Evolutionary conservation across 37 sponge, comb jelly and placozoan genomes (phyloP).

Genomic region (Halichondria panicea): DNA sequence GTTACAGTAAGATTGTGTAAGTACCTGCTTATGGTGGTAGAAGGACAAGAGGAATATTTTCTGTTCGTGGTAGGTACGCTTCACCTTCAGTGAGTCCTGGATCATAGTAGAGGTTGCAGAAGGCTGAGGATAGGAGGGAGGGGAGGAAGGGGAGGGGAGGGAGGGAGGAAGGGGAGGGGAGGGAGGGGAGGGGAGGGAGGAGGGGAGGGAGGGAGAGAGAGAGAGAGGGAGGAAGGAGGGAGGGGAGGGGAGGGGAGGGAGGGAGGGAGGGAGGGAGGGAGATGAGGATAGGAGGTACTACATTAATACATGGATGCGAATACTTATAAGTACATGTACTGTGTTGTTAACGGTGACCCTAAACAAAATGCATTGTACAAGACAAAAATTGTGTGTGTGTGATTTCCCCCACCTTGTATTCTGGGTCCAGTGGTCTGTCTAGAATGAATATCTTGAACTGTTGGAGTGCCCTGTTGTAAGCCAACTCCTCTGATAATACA

Average conservation of each 20-base stretch:
- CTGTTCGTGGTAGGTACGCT: slow-evolving; percentile 14
- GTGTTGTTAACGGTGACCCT: too few relatives aligned
- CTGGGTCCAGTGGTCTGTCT: slow-evolving; percentile 46
- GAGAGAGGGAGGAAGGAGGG: too few relatives aligned
- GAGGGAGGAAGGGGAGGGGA: slow-evolving; percentile 10
- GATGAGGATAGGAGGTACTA: background rate
- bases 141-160: slow-evolving; percentile 14
- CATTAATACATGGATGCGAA: too few relatives aligned
- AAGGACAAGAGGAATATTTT: slow-evolving; percentile 10
- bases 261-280: slow-evolving; percentile 10
- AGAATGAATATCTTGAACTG: slow-evolving; percentile 62
- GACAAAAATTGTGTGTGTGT: background rate
- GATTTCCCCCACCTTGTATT: slow-evolving; percentile 19
- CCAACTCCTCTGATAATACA: slow-evolving; percentile 56
- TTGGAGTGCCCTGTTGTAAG: slow-evolving; percentile 39
- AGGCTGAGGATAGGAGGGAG: too few relatives aligned
- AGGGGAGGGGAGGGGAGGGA: too few relatives aligned
- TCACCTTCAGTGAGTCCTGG: slow-evolving; percentile 10
- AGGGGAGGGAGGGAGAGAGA: slow-evolving; percentile 1
- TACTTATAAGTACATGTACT: too few relatives aligned
- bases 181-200: slow-evolving; percentile 7
- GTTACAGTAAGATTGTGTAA: too few relatives aligned
- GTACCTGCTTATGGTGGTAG: slow-evolving; percentile 29
- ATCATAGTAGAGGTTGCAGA: too few relatives aligned
- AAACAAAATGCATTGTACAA: background rate